Conservation (phyloP, 2,113 vertebrate species). For the Ceyx margarethae region DNA sequence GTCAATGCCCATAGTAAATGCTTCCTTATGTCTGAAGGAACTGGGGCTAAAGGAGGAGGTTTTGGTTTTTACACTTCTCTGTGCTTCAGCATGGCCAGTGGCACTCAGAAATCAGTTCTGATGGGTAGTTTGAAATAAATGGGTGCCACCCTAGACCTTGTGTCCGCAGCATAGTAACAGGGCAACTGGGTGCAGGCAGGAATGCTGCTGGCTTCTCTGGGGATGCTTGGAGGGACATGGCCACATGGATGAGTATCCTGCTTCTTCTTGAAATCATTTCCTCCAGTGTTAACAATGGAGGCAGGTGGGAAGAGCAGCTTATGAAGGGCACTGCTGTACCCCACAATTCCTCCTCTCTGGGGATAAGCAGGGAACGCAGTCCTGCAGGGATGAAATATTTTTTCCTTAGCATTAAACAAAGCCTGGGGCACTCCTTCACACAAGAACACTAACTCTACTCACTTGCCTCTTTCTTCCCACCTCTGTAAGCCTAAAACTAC, state of each 20-base stretch:
- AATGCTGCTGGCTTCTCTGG: not conserved
- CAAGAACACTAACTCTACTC: not conserved
- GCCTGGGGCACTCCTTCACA: not conserved
- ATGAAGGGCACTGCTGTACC: fast-evolving
- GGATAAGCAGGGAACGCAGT: not conserved
- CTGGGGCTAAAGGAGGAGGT: not conserved
- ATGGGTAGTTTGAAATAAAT: not conserved
- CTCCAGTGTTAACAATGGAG: not conserved
- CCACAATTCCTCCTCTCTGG: fast-evolving
- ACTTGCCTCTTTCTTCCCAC: not conserved
- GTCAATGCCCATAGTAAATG: not conserved
- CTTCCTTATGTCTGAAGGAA: not conserved
- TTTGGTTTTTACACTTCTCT: not conserved
- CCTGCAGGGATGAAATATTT: not conserved
- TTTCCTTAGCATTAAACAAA: not conserved
- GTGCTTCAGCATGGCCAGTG: not conserved
- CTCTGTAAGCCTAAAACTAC: constrained; percentile 8
- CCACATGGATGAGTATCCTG: not conserved
- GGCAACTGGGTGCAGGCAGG: not conserved
- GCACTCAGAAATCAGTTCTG: not conserved
- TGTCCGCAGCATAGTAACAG: not conserved
- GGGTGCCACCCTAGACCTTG: not conserved
- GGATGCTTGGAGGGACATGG: not conserved
- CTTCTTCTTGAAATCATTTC: not conserved
- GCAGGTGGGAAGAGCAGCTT: not conserved